Conservation (phyloP, 2,888 invertebrate species). For the Melieria crassipennis region DNA sequence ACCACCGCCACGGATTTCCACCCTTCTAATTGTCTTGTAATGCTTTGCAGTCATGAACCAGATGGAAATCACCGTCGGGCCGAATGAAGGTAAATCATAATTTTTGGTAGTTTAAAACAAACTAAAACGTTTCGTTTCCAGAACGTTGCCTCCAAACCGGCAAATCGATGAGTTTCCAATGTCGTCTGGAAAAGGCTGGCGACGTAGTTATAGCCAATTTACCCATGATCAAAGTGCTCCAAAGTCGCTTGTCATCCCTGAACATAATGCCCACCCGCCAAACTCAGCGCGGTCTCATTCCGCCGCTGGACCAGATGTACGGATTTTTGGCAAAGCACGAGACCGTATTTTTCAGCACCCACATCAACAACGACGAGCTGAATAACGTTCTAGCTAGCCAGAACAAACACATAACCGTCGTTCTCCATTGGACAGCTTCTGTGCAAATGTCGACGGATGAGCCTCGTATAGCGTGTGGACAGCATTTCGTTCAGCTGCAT, state of each 20-base stretch:
- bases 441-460: constrained; percentile 50
- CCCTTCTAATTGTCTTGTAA: not conserved
- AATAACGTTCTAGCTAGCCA: constrained; percentile 58
- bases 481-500: constrained; percentile 63
- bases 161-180: constrained; percentile 62
- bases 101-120: not conserved
- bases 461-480: constrained; percentile 46
- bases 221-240: constrained; percentile 43
- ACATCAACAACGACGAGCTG: constrained; percentile 62
- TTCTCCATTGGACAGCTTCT: constrained; percentile 60
- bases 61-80: constrained; percentile 57
- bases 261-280: constrained; percentile 51
- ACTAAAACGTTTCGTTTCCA: constrained; percentile 28
- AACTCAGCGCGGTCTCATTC: constrained; percentile 49
- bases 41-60: constrained; percentile 57
- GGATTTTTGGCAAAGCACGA: constrained; percentile 64
- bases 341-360: constrained; percentile 60
- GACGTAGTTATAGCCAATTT: not conserved
- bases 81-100: constrained; percentile 51
- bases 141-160: constrained; percentile 58
- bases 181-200: constrained; percentile 48
- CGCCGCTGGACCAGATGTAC: constrained; percentile 54
- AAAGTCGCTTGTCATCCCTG: constrained; percentile 54
- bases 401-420: constrained; percentile 61
- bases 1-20: not conserved